Conservation (phyloP, 23 tunicate species). For the Halocynthia roretzi region DNA sequence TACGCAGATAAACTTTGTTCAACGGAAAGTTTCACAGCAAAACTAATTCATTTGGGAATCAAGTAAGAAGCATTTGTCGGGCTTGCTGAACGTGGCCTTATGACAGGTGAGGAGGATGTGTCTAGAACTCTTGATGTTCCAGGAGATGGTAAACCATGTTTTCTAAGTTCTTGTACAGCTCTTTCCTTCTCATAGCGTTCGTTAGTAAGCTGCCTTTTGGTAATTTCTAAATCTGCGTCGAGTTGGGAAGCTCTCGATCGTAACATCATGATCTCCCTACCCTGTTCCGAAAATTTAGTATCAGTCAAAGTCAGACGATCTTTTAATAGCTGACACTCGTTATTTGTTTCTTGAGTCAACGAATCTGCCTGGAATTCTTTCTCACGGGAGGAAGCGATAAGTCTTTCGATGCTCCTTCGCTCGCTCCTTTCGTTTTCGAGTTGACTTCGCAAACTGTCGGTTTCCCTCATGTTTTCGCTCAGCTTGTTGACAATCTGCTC, state of each 20-base stretch:
- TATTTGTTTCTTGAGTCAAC: constrained; percentile 69
- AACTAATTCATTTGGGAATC: background rate
- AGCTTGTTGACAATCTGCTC: constrained; percentile 71
- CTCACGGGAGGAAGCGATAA: constrained; percentile 70
- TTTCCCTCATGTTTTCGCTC: constrained; percentile 63
- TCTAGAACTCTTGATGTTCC: constrained; percentile 10
- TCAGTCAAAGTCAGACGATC: constrained; percentile 84
- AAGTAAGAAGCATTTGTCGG: constrained; percentile 1
- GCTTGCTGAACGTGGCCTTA: constrained; percentile 24
- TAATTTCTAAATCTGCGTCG: constrained; percentile 87
- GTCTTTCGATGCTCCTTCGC: constrained; percentile 63
- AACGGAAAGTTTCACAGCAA: background rate
- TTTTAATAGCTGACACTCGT: constrained; percentile 50
- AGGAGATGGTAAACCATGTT: constrained; percentile 89
- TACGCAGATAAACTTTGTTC: background rate
- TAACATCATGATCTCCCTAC: constrained; percentile 57
- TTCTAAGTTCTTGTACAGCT: constrained; percentile 91
- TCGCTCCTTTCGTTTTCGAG: constrained; percentile 70
- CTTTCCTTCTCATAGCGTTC: constrained; percentile 84
- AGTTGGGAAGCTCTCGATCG: constrained; percentile 74
- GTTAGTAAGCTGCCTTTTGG: constrained; percentile 83
- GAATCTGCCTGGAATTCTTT: constrained; percentile 88
- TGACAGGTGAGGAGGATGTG: background rate
- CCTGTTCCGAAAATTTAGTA: constrained; percentile 53
- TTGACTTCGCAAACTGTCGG: constrained; percentile 65